phyloP scores from a whole-genome alignment of 1,140 invertebrate species.

The Centruroides vittatus region DNA sequence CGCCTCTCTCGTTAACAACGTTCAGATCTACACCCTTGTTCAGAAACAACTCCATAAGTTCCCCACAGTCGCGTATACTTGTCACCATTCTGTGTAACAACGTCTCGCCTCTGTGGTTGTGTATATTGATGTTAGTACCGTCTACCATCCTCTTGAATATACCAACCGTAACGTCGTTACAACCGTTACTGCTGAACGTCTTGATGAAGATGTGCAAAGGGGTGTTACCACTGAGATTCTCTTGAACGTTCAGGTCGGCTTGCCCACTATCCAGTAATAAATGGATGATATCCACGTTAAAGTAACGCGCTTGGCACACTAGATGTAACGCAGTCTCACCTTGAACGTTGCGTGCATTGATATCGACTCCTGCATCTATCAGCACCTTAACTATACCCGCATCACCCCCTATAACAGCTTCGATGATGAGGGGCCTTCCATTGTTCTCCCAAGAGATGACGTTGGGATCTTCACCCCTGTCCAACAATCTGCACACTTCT shows the following conservation, averaged over 20 bases:
- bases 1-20: conserved; percentile 68
- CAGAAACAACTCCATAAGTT: conserved; percentile 16
- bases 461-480: conserved; percentile 1
- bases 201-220: conserved; percentile 5
- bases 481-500: conserved; percentile 4
- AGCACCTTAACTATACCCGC: conserved; percentile 35
- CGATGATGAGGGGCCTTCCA: conserved; percentile 6
- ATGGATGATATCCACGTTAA: conserved; percentile 1
- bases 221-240: conserved; percentile 10
- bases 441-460: conserved; percentile 8
- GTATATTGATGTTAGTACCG: conserved; percentile 17
- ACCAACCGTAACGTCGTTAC: background rate
- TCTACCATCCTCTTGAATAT: background rate
- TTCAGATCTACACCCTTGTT: conserved; percentile 18
- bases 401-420: conserved; percentile 4
- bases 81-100: conserved; percentile 14
- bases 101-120: conserved; percentile 21
- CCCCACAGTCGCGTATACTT: background rate
- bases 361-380: conserved; percentile 65
- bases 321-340: conserved; percentile 13
- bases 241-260: conserved; percentile 6
- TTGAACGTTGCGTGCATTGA: conserved; percentile 39
- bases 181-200: background rate
- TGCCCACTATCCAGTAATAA: conserved; percentile 1
- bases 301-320: conserved; percentile 4